Percentiles rank a stretch among this genome's conserved stretches.
These are phyloP conservation scores for Drosophila lutescens DNA, from an alignment of 2,888 invertebrate genomes.

Conservation along the genomic window DNA sequence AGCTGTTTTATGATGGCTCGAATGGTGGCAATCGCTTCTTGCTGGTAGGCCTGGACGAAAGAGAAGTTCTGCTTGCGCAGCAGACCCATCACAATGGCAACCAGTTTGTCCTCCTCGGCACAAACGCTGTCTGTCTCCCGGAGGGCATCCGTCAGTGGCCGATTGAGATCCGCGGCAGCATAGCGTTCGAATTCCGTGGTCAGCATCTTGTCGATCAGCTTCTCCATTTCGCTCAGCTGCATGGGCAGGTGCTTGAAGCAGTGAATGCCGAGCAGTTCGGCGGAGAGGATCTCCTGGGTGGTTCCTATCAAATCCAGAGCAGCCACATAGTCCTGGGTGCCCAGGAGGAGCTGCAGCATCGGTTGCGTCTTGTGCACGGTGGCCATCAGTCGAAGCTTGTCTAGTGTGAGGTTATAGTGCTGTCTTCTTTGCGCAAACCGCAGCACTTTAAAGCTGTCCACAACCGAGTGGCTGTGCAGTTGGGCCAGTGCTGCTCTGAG, in stretches of 20 bases:
- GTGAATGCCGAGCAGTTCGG: slow-evolving; percentile 95
- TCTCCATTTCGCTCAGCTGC: slow-evolving; percentile 97
- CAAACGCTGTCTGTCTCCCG: slow-evolving; percentile 84
- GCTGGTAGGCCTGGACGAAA: slow-evolving; percentile 94
- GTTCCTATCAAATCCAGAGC: slow-evolving; percentile 97
- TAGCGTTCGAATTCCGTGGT: slow-evolving; percentile 97
- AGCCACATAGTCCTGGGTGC: slow-evolving; percentile 98
- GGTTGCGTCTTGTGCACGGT: slow-evolving; percentile 99
- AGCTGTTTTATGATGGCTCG: slow-evolving; percentile 95
- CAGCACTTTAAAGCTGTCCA: slow-evolving; percentile 91
- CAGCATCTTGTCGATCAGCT: slow-evolving; percentile 98
- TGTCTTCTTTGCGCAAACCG: slow-evolving; percentile 88
- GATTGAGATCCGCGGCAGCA: slow-evolving; percentile 95
- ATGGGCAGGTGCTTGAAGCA: slow-evolving; percentile 98
- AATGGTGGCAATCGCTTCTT: slow-evolving; percentile 95
- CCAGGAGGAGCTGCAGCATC: slow-evolving; percentile 96
- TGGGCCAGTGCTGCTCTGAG: slow-evolving; percentile 90
- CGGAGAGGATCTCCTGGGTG: slow-evolving; percentile 96
- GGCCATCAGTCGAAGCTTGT: slow-evolving; percentile 94
- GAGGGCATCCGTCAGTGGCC: slow-evolving; percentile 86
- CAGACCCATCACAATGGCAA: slow-evolving; percentile 95
- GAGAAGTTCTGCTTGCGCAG: slow-evolving; percentile 93
- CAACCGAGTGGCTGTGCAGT: slow-evolving; percentile 91
- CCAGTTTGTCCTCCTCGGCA: slow-evolving; percentile 90
- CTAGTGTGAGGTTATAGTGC: slow-evolving; percentile 88